A percentile compares a stretch with the other conserved stretches of the same genome.
phyloP scores from a whole-genome alignment of 2,113 vertebrate species.

The Pterocles gutturalis region DNA sequence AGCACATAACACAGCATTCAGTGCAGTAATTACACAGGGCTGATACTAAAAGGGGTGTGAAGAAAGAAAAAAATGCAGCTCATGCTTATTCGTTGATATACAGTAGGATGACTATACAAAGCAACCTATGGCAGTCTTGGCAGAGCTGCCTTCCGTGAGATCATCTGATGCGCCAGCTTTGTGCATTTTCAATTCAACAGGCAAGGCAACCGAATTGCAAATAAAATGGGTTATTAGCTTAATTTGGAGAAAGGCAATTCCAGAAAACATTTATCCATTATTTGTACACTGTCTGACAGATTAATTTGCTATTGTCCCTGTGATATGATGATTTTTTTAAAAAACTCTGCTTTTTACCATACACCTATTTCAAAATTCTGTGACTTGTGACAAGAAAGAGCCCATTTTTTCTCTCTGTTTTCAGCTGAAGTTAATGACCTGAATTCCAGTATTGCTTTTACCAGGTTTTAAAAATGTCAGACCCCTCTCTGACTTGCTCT shows the following conservation, averaged over 20 bases:
- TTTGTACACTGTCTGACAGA: constrained; percentile 11
- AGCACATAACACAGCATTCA: background rate
- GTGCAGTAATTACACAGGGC: background rate
- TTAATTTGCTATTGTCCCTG: background rate
- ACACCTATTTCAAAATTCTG: background rate
- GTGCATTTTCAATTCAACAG: background rate
- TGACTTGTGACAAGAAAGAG: background rate
- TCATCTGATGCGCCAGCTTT: background rate
- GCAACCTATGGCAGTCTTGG: background rate
- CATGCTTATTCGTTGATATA: background rate
- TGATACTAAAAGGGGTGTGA: background rate
- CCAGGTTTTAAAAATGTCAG: background rate
- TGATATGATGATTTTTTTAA: background rate
- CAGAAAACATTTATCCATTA: background rate
- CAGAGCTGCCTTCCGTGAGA: background rate
- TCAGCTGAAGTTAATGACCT: background rate
- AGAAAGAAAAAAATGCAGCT: background rate
- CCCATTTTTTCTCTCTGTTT: background rate
- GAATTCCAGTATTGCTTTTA: background rate
- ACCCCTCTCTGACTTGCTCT: background rate
- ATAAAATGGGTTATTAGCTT: background rate
- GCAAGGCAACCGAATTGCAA: background rate
- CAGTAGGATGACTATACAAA: background rate
- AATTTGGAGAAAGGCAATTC: background rate
- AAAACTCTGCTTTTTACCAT: background rate